These are phyloP conservation scores for Papilio protenor DNA, from an alignment of 2,888 invertebrate species.

Conservation along the genomic window DNA sequence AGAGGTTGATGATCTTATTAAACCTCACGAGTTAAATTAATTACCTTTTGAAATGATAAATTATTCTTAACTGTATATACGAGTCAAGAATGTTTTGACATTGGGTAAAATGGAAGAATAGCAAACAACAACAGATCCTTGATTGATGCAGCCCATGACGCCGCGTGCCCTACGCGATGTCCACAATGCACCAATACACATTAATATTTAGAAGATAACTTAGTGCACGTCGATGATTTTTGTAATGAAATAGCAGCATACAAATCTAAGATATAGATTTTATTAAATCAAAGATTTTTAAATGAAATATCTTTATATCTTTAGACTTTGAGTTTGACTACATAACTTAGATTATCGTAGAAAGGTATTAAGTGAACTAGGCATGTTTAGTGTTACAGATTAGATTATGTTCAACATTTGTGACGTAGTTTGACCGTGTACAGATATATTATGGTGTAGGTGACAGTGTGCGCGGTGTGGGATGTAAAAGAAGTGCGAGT, in stretches of 20 bases:
- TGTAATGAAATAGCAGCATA: not conserved
- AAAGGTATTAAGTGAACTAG: not conserved
- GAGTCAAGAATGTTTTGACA: not conserved
- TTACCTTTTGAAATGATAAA: not conserved
- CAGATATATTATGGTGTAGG: not conserved
- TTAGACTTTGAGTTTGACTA: not conserved
- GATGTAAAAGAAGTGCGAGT: constrained; percentile 35
- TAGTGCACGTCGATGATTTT: not conserved
- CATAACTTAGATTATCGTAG: not conserved
- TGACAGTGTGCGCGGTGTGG: constrained; percentile 1
- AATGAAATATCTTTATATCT: not conserved
- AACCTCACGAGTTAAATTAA: not conserved
- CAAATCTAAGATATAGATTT: not conserved
- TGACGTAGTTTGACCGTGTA: not conserved
- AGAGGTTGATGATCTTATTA: not conserved
- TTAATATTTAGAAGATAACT: too few relatives aligned
- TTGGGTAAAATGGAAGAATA: not conserved
- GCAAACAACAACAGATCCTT: not conserved
- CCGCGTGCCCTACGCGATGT: not conserved
- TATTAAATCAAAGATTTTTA: not conserved
- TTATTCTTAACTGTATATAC: not conserved
- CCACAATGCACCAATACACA: not conserved
- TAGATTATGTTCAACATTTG: not conserved
- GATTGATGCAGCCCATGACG: not conserved
- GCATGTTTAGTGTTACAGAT: not conserved